A percentile compares a stretch with the other conserved stretches of the same genome.
These are phyloP conservation scores for Drosophila repleta DNA, from an alignment of 1,140 invertebrate species.

Conservation along the genomic window DNA sequence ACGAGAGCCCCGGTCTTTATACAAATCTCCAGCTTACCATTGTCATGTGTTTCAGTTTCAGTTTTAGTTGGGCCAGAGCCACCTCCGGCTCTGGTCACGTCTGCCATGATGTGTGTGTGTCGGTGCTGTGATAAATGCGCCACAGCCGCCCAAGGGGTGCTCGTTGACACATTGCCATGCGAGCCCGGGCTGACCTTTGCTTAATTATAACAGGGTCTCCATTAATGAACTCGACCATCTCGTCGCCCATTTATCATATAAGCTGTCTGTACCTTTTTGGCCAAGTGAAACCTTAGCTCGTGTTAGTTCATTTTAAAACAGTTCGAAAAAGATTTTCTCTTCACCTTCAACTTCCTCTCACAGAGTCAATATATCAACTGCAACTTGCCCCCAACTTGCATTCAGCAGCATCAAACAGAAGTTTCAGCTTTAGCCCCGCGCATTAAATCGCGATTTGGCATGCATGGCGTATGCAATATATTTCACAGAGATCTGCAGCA, in stretches of 20 bases:
- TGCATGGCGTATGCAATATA: constrained; percentile 6
- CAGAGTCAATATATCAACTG: background rate
- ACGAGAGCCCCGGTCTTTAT: constrained; percentile 32
- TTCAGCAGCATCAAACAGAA: background rate
- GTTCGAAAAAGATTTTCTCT: too few species aligned
- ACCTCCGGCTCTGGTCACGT: constrained; percentile 53
- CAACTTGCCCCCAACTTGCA: background rate
- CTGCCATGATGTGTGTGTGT: too few species aligned
- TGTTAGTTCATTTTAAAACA: constrained; percentile 5
- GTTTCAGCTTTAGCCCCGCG: background rate
- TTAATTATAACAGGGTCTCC: constrained; percentile 65
- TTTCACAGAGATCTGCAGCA: constrained; percentile 7
- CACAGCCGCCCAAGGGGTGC: constrained; percentile 20
- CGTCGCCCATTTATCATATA: constrained; percentile 10
- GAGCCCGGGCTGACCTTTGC: constrained; percentile 50
- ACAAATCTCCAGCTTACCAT: constrained; percentile 40
- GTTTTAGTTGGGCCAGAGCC: background rate
- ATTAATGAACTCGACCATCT: constrained; percentile 53
- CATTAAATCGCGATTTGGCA: constrained; percentile 17
- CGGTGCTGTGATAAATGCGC: constrained; percentile 55
- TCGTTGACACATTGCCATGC: constrained; percentile 63
- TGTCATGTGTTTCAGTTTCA: constrained; percentile 27
- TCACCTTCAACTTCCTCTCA: background rate
- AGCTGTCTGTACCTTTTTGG: background rate
- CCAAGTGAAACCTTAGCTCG: background rate